Percentiles rank a stretch among this genome's conserved stretches.
Evolutionary conservation across 2,797 vertebrate genomes (phyloP).

Genomic region (Dallia pectoralis): DNA sequence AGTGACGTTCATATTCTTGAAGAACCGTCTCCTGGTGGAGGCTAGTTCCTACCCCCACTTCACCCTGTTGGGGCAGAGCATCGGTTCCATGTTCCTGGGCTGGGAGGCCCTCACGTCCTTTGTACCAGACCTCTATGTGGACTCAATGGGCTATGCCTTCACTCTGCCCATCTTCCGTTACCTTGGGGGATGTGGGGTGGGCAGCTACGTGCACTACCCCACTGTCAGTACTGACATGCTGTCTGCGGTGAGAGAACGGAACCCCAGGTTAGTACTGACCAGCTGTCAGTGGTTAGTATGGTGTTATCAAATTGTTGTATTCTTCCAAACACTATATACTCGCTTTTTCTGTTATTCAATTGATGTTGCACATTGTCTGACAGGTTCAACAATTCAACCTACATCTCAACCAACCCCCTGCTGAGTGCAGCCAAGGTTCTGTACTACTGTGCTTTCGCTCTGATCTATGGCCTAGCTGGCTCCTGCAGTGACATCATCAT

Average conservation of each 20-base stretch:
- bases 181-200: slow-evolving; percentile 80
- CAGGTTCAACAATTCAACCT: slow-evolving; percentile 88
- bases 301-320: too few relatives aligned
- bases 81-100: slow-evolving; percentile 87
- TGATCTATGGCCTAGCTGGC: slow-evolving; percentile 88
- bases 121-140: slow-evolving; percentile 87
- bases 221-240: slow-evolving; percentile 95
- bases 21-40: slow-evolving; percentile 83
- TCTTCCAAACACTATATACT: too few relatives aligned
- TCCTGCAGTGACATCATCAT: slow-evolving; percentile 90
- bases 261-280: slow-evolving; percentile 53
- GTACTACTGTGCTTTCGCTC: slow-evolving; percentile 89
- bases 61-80: slow-evolving; percentile 89
- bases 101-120: slow-evolving; percentile 88
- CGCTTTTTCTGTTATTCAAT: too few relatives aligned
- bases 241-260: slow-evolving; percentile 82
- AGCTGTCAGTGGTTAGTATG: too few relatives aligned
- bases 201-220: slow-evolving; percentile 92
- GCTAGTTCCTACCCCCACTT: slow-evolving; percentile 85
- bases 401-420: slow-evolving; percentile 81
- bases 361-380: neutral
- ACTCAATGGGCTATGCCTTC: slow-evolving; percentile 96
- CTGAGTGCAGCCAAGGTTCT: slow-evolving; percentile 87
- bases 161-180: slow-evolving; percentile 90
- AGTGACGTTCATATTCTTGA: slow-evolving; percentile 85